Base-by-base conservation (phyloP, 2,888 invertebrate species). In the Drosophila austrosaltans region DNA sequence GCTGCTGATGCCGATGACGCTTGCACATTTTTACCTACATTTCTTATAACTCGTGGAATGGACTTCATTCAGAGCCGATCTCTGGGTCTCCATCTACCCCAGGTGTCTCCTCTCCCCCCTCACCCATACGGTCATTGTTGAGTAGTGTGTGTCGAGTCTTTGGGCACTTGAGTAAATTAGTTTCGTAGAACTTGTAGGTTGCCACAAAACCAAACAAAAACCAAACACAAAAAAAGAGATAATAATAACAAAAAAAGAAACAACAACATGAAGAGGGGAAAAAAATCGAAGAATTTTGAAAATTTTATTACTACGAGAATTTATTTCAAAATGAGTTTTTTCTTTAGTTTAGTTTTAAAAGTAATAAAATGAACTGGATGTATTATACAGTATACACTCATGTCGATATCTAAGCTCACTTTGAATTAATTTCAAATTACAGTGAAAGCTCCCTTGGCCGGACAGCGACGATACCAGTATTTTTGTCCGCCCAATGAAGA, bases 131-230 rank as follows among this genome's bases (percentile, higher is more conserved):
- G 16, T 16, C 61, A 58, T 70, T 72, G 48, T 72, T 72, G 40
- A 53, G 48, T 48, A 25, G 22, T 48, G 48, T 48, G 48, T 48
- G 22, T 48, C 57, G 69, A 44, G 61, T 60, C 61, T 32, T 69
- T 69, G 75, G 65, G 74, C 90, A 81, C 87, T 89, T 76, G 78
- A 85, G 78, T 86, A 85, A 85, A 85, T 85, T 85, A 85, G 84
- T 85, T 85, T 85, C 84, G 90, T 86, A 85, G 84, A 85, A 85
- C 90, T 89, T 86, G 79, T 85, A 78, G 77, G 82, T 71, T 64
- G 76, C 57, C 72, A 56, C 48, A 30, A 73, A 73, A 63, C 62
- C 30, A 44, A 20, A 16, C 30, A 20, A 25, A 16, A 16, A 16
- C 16, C 16, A 16, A 16, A 16, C 16, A 16, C 36, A 22, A 16